These are phyloP conservation scores for Pangasianodon gigas DNA, from an alignment of 2,113 vertebrate species.

Conservation along the genomic window DNA sequence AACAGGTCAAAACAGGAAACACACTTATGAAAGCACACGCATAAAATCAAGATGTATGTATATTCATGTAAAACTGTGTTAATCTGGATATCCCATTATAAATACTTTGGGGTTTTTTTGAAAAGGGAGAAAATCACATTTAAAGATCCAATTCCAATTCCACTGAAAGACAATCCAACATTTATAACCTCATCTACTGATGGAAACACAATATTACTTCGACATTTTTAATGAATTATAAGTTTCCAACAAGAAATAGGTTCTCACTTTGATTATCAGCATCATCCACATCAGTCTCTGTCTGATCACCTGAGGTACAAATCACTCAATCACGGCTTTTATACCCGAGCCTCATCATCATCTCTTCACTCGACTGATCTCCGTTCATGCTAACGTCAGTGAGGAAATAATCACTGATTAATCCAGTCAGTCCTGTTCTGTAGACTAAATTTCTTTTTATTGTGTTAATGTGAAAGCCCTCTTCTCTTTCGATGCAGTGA, in stretches of 20 bases:
- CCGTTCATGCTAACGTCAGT: background rate
- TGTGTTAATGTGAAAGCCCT: background rate
- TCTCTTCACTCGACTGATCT: background rate
- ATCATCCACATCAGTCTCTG: background rate
- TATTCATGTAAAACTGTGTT: background rate
- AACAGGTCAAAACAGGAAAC: background rate
- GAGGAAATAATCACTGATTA: background rate
- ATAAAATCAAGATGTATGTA: background rate
- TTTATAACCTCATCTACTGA: background rate
- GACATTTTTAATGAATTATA: background rate
- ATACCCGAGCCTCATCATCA: background rate
- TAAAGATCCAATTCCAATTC: background rate
- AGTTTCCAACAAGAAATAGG: background rate
- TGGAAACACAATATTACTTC: background rate
- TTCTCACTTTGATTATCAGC: background rate
- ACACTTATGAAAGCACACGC: background rate
- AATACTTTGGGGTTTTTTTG: background rate
- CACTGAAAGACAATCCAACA: background rate
- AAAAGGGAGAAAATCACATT: background rate
- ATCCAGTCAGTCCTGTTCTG: background rate
- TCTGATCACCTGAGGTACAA: background rate
- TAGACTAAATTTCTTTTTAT: background rate
- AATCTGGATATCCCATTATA: background rate
- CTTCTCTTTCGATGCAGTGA: background rate
- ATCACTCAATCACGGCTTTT: background rate